Evolutionary conservation across 2,888 invertebrate genomes (phyloP).

Genomic region (Antheraea yamamai): DNA sequence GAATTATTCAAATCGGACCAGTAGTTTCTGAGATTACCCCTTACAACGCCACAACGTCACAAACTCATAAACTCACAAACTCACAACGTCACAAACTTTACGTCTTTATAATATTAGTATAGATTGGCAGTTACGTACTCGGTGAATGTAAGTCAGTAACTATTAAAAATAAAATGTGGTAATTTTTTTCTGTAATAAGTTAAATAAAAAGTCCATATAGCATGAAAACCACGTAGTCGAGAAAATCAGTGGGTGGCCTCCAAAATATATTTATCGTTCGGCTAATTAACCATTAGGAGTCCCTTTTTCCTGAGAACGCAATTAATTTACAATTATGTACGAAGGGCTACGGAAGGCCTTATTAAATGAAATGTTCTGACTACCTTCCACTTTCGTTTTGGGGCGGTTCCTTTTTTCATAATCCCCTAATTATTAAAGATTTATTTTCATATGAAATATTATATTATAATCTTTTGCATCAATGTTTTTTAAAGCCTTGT

Average conservation of each 20-base stretch:
- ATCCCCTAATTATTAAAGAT: slow-evolving; percentile 54
- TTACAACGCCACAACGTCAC: no score
- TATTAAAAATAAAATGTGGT: not conserved
- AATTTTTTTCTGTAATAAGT: slow-evolving; percentile 17
- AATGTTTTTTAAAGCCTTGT: not conserved
- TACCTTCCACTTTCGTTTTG: slow-evolving; percentile 56
- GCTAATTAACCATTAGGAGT: slow-evolving; percentile 66
- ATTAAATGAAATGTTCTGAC: slow-evolving; percentile 75
- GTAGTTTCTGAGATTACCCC: no score
- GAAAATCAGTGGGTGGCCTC: slow-evolving; percentile 39
- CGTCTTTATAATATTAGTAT: no score
- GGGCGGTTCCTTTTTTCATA: slow-evolving; percentile 58
- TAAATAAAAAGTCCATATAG: slow-evolving; percentile 31
- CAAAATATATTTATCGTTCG: slow-evolving; percentile 68
- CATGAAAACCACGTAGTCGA: slow-evolving; percentile 37
- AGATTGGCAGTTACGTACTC: not conserved
- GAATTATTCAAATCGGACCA: no score
- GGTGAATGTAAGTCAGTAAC: not conserved
- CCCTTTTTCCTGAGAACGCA: slow-evolving; percentile 63
- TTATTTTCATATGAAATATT: slow-evolving; percentile 29
- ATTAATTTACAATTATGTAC: slow-evolving; percentile 78
- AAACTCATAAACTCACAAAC: no score
- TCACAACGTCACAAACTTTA: no score
- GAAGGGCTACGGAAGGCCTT: slow-evolving; percentile 68
- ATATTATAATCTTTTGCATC: not conserved